These are phyloP conservation scores for Acrossocheilus fasciatus DNA, from an alignment of 2,797 vertebrate genomes.

Conservation along the genomic window DNA sequence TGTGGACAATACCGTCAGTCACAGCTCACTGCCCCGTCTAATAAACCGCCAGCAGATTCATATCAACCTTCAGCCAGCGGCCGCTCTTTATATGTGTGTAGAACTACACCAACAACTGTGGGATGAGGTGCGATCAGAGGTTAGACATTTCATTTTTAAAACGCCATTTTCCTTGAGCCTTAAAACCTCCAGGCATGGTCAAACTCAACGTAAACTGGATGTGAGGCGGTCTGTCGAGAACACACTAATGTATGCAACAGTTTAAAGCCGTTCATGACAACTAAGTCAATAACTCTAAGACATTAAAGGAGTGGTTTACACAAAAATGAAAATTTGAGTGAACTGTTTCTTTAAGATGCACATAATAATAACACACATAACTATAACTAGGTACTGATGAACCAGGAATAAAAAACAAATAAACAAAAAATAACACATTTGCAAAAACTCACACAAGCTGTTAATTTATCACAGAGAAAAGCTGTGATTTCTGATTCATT, in stretches of 20 bases:
- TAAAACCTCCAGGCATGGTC: constrained; percentile 38
- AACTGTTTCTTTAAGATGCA: too few species aligned
- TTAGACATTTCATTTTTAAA: constrained; percentile 58
- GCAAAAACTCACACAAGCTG: too few species aligned
- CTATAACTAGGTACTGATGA: too few species aligned
- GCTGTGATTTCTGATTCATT: too few species aligned
- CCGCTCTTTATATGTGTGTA: constrained; percentile 61
- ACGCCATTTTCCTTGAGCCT: constrained; percentile 32
- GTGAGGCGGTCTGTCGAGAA: not conserved
- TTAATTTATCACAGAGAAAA: too few species aligned
- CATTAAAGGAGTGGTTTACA: not conserved
- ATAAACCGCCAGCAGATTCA: constrained; percentile 86
- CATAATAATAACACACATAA: too few species aligned
- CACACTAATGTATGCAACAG: not conserved
- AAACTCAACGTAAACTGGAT: constrained; percentile 2
- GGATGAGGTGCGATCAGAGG: constrained; percentile 43
- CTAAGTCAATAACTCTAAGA: not conserved
- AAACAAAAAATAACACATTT: too few species aligned
- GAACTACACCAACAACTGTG: constrained; percentile 14
- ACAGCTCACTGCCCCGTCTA: constrained; percentile 84
- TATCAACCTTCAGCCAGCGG: constrained; percentile 73
- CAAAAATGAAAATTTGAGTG: not conserved
- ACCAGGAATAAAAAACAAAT: too few species aligned
- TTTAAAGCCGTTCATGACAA: not conserved
- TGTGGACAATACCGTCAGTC: constrained; percentile 87